phyloP scores from a whole-genome alignment of 2,888 invertebrate genomes.

The Cryptops parisi region DNA sequence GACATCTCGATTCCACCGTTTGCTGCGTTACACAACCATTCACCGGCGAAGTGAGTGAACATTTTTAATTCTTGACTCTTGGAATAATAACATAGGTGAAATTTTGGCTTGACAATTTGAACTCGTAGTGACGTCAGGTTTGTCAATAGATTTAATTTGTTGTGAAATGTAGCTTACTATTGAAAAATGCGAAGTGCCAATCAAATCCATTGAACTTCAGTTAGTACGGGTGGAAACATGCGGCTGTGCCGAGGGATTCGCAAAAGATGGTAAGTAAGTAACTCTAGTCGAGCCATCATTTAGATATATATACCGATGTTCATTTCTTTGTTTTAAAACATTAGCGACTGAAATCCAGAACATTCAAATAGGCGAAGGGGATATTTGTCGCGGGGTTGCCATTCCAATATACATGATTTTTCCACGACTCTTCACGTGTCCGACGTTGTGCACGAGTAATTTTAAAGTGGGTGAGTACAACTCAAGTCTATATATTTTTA shows the following conservation, averaged over 20 bases:
- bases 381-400: conserved; percentile 60
- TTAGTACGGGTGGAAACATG: conserved; percentile 89
- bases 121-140: background rate
- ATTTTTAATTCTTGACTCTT: background rate
- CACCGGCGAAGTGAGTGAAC: conserved; percentile 55
- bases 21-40: conserved; percentile 75
- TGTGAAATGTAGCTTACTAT: conserved; percentile 46
- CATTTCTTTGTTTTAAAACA: conserved; percentile 21
- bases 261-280: conserved; percentile 59
- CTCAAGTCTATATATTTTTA: background rate
- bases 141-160: too few species aligned
- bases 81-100: background rate
- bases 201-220: conserved; percentile 88
- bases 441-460: conserved; percentile 72
- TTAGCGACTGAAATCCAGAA: conserved; percentile 94
- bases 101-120: background rate
- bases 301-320: background rate
- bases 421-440: conserved; percentile 88
- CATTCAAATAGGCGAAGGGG: conserved; percentile 91
- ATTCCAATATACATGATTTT: conserved; percentile 92
- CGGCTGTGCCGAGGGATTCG: conserved; percentile 80
- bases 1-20: conserved; percentile 64
- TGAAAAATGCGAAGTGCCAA: conserved; percentile 62
- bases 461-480: conserved; percentile 74
- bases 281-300: background rate